Evolutionary conservation across 2,113 vertebrate species (phyloP), one percentile per base, ranked within the genome.

Genomic region (Antigone vipio): DNA sequence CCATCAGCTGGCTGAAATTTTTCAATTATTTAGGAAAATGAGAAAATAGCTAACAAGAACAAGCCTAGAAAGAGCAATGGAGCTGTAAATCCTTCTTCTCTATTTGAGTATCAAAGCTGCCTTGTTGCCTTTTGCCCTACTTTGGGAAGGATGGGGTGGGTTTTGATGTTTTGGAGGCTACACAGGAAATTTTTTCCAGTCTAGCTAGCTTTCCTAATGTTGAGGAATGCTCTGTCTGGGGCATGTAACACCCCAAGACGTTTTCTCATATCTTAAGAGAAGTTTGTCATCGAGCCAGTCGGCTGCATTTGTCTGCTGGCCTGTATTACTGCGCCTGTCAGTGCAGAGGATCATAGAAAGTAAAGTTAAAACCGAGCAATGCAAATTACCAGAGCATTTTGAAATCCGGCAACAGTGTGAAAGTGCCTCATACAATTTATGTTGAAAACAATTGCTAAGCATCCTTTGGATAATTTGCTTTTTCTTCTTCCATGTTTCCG

Each of bases 161-260:
- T 21, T 52, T 22, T 55, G 18, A 5, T 53, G 44, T 15, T 89
- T 21, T 74, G 42, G 44, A 50, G 77, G 24, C 15, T 74, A 7
- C 2, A 14, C 19, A 67, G 47, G 35, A 7, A 73, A 45, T 35
- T 8, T 32, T 88, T 85, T 74, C 78, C 21, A 9, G 26, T 53
- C 27, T 55, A 44, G 45, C 9, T 34, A 2, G 32, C 24, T n/a
- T 26, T 71, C 17, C 29, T 47, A 1, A 42, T 15, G 18, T 11
- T 34, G 67, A 67, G 32, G 17, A 83, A 14, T 12, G 8, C 29
- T 68, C 24, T 59, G 18, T 74, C 20, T 44, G 2, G 6, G 52
- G 19, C 15, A 9, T 53, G 5, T 12, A 5, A 16, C 2, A 19
- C 22, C 24, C 8, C 26, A 26, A 38, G 50, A 14, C 0, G 0